Evolutionary conservation across 2,888 invertebrate species (phyloP), one percentile per base, ranked within the genome.

Genomic region (Branchinecta sandiegonensis): DNA sequence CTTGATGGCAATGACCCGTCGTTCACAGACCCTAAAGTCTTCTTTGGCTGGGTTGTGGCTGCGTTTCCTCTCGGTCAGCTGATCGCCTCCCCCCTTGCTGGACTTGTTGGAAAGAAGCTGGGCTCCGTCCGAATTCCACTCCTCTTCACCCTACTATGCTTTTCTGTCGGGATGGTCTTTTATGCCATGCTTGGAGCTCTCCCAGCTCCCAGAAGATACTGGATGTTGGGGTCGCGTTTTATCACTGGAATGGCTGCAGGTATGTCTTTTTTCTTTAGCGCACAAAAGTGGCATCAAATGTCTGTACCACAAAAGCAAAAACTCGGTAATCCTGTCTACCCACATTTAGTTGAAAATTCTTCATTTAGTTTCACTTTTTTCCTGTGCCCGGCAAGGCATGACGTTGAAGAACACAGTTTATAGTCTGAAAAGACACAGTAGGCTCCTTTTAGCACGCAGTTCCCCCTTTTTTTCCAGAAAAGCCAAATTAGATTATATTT

Each of bases 61-160:
- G 89, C 90, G 46, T 90, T 90, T 80, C 91, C 92, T 13, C 81
- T 91, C 71, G 91, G 88, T 0, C 91, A 92, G 81, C 86, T 91
- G 84, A 76, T 90, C 70, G 89, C 89, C 77, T 90, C 90, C 23
- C 91, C 91, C 4, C 77, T 90, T 72, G 83, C 90, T 72, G 91
- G 91, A 64, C 86, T 86, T 84, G 90, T 90, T 89, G 86, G 88
- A 67, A 90, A 90, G 77, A 85, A 83, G 75, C 78, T 86, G 46
- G 85, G 85, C 67, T 83, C 85, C 1, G 86, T 88, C 72, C 83
- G 90, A 70, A 76, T 85, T 69, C 90, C 90, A 0, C 78, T 90
- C 67, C 79, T 89, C 66, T 76, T 83, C 70, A 86, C 89, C 37
- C 79, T 91, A 72, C 80, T 81, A 46, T 77, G 90, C 56, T 90